These are phyloP conservation scores for Oophaga pumilio DNA, from an alignment of 2,113 vertebrate species.

Conservation along the genomic window DNA sequence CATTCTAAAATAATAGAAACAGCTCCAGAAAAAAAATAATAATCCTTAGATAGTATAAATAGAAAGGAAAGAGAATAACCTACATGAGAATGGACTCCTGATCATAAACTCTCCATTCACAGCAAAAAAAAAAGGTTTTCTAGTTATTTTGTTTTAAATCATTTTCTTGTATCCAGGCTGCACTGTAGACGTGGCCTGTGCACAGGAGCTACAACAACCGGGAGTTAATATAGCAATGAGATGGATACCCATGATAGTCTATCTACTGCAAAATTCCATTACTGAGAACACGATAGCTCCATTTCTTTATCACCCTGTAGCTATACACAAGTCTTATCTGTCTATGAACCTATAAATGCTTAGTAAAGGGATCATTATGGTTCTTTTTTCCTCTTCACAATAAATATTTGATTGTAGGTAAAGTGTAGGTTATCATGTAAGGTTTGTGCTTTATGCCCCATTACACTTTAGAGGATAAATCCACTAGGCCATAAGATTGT, in stretches of 20 bases:
- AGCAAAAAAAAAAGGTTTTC: background rate
- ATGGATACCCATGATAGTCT: constrained; percentile 2
- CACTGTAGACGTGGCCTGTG: background rate
- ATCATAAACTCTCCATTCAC: background rate
- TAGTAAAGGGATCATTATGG: background rate
- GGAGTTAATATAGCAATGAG: background rate
- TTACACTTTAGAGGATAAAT: background rate
- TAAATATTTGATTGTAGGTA: constrained; percentile 17
- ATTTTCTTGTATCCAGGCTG: background rate
- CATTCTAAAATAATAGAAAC: background rate
- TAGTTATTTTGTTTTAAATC: background rate
- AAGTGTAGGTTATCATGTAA: background rate
- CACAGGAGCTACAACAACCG: background rate
- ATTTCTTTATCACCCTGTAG: background rate
- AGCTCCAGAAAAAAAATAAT: background rate
- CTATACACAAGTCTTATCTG: constrained; percentile 9
- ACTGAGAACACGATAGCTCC: constrained; percentile 21
- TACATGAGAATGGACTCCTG: background rate
- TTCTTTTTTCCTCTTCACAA: background rate
- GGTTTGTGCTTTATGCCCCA: background rate
- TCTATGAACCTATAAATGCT: background rate
- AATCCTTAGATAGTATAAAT: too few relatives aligned
- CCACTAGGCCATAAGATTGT: background rate
- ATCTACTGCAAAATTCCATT: constrained; percentile 3
- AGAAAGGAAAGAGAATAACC: background rate